These are phyloP conservation scores for Tribolium freemani DNA, from an alignment of 2,888 invertebrate species.

Conservation along the genomic window DNA sequence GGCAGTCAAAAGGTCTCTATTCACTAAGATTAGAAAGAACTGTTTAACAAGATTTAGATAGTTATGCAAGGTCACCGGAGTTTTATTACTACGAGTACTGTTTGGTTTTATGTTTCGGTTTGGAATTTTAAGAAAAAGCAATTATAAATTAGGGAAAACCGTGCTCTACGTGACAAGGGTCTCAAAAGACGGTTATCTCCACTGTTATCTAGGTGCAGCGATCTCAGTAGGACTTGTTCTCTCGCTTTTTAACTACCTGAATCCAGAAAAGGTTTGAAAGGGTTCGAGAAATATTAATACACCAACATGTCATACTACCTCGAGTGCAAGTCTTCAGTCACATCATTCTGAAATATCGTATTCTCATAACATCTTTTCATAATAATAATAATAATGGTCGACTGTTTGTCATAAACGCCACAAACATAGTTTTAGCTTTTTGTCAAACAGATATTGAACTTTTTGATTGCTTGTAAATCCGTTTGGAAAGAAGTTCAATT, in stretches of 20 bases:
- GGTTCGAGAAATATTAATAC: not conserved
- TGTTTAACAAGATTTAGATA: not conserved
- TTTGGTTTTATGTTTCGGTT: not conserved
- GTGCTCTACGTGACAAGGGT: not conserved
- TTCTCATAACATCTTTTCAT: too few species aligned
- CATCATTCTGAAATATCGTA: too few species aligned
- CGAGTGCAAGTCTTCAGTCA: too few species aligned
- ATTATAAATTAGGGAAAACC: not conserved
- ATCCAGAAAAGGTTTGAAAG: not conserved
- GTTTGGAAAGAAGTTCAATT: too few species aligned
- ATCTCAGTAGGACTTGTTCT: not conserved
- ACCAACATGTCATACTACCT: too few species aligned
- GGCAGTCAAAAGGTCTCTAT: not conserved
- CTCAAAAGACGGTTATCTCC: not conserved
- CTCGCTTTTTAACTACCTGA: not conserved
- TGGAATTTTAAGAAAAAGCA: not conserved
- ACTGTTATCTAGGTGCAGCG: not conserved
- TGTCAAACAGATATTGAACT: too few species aligned
- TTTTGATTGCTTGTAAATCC: too few species aligned
- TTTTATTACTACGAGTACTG: not conserved
- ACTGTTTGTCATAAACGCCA: too few species aligned
- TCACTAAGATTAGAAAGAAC: not conserved
- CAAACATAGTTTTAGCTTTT: too few species aligned
- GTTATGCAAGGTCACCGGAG: conserved; percentile 4
- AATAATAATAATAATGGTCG: too few species aligned